Base-by-base conservation (phyloP, 2,888 invertebrate species). In the Gryllus longicercus region DNA sequence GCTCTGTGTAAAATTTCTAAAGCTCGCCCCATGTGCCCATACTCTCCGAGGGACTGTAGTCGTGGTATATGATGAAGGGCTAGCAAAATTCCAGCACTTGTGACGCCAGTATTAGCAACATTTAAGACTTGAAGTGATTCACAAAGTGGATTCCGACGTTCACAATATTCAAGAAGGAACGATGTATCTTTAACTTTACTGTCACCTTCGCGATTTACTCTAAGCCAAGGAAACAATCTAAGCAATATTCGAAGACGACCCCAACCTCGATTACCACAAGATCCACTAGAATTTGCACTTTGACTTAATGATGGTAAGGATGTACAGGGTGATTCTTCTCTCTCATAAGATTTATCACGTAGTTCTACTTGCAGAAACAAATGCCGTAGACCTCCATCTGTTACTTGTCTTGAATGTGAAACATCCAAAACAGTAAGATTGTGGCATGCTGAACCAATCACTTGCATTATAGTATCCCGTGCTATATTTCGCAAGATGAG, bases 401-500 rank as follows among this genome's bases (percentile, higher is more conserved):
- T 87, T 4, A 88, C 88, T 84, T 88, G 87, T 78, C 86, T 85
- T 10, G 88, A 88, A 82, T 86, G 86, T 51, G 87, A 86, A 3
- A 88, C 86, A 80, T 88, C 88, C 18, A 88, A 84, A 51, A 86
- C 81, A 12, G 85, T 84, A 25, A 88, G 84, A 78, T 86, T 86
- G 2, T 87, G 86, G 80, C 88, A 88, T 1, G 87, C 84, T 80
- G 85, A 85, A 10, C 88, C 88, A 5, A 88, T 84, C 0, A 86
- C 86, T 81, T 86, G 86, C 11, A 88, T 84, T 8, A 87, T 86
- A 0, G 86, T 84, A 78, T 88, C 88, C 77, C 84, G 86, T 14
- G 88, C 88, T 77, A 88, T 88, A 83, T 88, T 88, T 2, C 86
- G 85, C n/a, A 88, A 83, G 2, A 86, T 86, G 78, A 88, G 83